Percentiles rank a stretch among this genome's conserved stretches.
phyloP scores from a whole-genome alignment of 2,113 vertebrate genomes.

The Carlito syrichta region DNA sequence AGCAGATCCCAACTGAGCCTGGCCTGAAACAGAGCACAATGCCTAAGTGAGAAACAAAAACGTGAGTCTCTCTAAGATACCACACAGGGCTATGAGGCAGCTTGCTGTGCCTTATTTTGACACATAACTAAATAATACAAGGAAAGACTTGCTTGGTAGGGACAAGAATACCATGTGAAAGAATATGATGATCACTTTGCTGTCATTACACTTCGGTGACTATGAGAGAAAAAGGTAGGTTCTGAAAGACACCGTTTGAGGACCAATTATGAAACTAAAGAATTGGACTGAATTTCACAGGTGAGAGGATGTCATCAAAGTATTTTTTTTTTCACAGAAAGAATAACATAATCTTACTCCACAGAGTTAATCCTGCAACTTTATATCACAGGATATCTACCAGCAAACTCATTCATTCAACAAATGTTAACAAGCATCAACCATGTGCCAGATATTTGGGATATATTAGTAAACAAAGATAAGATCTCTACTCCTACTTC shows the following conservation, averaged over 20 bases:
- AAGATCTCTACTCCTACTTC: neutral
- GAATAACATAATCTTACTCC: neutral
- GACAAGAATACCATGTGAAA: neutral
- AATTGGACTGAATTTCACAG: neutral
- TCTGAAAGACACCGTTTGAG: neutral
- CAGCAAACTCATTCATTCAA: neutral
- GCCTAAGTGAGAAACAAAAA: neutral
- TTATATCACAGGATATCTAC: neutral
- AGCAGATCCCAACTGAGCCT: neutral
- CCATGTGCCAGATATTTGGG: neutral
- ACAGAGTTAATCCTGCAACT: neutral
- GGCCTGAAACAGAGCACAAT: neutral
- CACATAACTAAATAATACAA: neutral
- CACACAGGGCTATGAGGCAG: neutral
- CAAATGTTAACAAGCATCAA: neutral
- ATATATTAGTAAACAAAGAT: neutral
- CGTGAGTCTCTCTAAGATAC: neutral
- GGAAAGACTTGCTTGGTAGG: neutral
- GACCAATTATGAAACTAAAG: neutral
- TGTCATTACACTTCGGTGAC: neutral
- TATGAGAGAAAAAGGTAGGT: neutral
- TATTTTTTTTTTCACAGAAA: neutral
- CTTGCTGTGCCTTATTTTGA: neutral
- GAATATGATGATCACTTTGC: neutral
- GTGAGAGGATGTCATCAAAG: neutral